Percentiles rank a stretch among this genome's conserved stretches.
phyloP scores from a whole-genome alignment of 2,113 vertebrate genomes.

The Typhlomys cinereus region DNA sequence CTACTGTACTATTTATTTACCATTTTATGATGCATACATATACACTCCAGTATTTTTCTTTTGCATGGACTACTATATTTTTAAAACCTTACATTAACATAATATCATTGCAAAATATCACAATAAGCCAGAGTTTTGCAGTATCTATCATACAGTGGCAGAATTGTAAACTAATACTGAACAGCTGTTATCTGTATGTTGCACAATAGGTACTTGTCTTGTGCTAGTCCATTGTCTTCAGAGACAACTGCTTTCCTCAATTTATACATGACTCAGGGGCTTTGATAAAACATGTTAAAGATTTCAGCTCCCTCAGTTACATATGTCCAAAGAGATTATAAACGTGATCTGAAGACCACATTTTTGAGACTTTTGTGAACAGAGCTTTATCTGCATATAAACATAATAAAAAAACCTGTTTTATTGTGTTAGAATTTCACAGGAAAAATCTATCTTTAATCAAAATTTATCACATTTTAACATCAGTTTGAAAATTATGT shows the following conservation, averaged over 20 bases:
- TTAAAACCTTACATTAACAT: background rate
- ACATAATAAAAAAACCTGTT: too few species aligned
- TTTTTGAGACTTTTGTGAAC: background rate
- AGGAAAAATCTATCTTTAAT: background rate
- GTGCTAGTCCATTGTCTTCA: background rate
- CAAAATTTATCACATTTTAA: background rate
- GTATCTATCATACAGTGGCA: background rate
- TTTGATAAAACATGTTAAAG: background rate
- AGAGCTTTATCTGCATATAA: background rate
- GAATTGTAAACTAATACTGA: background rate
- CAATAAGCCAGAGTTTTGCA: background rate
- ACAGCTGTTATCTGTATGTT: background rate
- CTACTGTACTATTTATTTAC: background rate
- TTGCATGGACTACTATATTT: background rate
- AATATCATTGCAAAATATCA: background rate
- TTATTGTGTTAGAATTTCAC: background rate
- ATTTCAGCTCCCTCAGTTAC: too few species aligned
- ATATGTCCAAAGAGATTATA: background rate
- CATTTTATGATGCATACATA: background rate
- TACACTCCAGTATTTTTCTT: background rate
- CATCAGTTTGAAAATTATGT: background rate
- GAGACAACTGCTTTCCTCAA: background rate
- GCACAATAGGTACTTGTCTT: background rate
- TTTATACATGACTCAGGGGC: background rate
- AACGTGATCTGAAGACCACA: background rate